phyloP scores from a whole-genome alignment of 2,888 invertebrate genomes.

The Augiades crinisus region DNA sequence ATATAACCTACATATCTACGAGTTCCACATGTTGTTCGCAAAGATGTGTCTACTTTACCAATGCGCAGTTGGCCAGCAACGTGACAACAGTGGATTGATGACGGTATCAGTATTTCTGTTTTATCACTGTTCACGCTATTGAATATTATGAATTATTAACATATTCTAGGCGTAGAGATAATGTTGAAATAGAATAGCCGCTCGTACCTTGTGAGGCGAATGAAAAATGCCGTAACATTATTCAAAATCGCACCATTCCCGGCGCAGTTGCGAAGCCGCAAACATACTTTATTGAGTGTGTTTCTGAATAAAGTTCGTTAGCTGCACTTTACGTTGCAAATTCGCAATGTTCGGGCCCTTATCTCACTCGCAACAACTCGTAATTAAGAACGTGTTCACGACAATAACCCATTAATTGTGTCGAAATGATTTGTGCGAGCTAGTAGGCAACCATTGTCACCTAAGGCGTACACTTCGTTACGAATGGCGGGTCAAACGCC shows the following conservation, averaged over 20 bases:
- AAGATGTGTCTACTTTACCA: too few species aligned
- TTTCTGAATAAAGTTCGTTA: constrained; percentile 27
- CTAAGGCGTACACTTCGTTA: constrained; percentile 37
- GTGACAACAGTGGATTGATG: too few species aligned
- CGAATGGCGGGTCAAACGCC: constrained; percentile 9
- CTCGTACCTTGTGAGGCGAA: not conserved
- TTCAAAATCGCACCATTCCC: constrained; percentile 19
- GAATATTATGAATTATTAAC: not conserved
- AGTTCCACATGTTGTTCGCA: too few species aligned
- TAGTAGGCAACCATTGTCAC: constrained; percentile 28
- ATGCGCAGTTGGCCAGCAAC: too few species aligned
- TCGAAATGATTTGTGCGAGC: constrained; percentile 54
- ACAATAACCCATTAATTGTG: constrained; percentile 66
- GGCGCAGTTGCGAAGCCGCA: constrained; percentile 12
- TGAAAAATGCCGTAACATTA: constrained; percentile 19
- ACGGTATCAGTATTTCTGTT: too few species aligned
- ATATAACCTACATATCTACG: too few species aligned
- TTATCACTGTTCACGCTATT: too few species aligned
- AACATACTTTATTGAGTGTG: constrained; percentile 16
- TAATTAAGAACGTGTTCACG: constrained; percentile 59
- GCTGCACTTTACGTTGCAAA: constrained; percentile 22
- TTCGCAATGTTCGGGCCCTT: constrained; percentile 28
- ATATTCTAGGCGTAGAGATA: not conserved
- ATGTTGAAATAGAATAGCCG: not conserved
- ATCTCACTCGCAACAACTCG: constrained; percentile 46